Conservation (phyloP, 2,888 invertebrate species). For the Notodonta dromedarius region DNA sequence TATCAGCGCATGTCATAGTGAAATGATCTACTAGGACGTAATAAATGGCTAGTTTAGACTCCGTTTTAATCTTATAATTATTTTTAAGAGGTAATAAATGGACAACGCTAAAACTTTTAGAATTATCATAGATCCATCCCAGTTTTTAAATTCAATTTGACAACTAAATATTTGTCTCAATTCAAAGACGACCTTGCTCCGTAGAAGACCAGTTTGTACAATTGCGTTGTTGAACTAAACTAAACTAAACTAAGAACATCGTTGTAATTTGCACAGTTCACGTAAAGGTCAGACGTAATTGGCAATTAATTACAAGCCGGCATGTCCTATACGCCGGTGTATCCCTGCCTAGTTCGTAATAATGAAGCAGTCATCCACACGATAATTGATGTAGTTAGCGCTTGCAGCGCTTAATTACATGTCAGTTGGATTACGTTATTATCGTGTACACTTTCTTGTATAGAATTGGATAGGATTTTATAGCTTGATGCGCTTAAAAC, state of each 20-base stretch:
- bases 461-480: slow-evolving; percentile 1
- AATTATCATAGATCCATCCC: background rate
- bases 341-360: slow-evolving; percentile 47
- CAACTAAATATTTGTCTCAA: background rate
- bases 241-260: slow-evolving; percentile 5
- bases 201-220: background rate
- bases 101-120: too few relatives aligned
- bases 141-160: background rate
- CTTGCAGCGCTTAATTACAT: slow-evolving; percentile 40
- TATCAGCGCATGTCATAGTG: too few relatives aligned
- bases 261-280: slow-evolving; percentile 33
- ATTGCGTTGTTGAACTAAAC: slow-evolving; percentile 11
- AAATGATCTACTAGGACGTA: too few relatives aligned
- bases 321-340: slow-evolving; percentile 35
- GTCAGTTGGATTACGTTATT: slow-evolving; percentile 34
- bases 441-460: slow-evolving; percentile 30
- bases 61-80: too few relatives aligned
- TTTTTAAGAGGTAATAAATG: too few relatives aligned
- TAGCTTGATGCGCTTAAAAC: background rate
- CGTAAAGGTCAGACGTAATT: slow-evolving; percentile 56
- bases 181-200: background rate
- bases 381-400: slow-evolving; percentile 50
- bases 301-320: slow-evolving; percentile 61
- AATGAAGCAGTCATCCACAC: slow-evolving; percentile 48
- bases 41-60: too few relatives aligned